These are phyloP conservation scores for Drosophila mettleri DNA, from an alignment of 2,888 invertebrate species.

Conservation along the genomic window DNA sequence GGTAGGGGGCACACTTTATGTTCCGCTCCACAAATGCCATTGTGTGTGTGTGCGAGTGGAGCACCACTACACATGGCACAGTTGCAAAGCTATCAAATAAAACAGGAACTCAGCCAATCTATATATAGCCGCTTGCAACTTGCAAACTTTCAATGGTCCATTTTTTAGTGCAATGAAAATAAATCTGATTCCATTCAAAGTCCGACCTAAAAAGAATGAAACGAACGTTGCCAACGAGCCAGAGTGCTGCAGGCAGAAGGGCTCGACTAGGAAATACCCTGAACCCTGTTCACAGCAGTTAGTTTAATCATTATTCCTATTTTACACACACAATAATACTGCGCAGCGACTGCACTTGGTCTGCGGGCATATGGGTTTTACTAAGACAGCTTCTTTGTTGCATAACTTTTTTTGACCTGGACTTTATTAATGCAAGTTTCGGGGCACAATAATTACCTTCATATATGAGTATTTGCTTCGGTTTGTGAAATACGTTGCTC, in stretches of 20 bases:
- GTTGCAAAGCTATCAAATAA: constrained; percentile 6
- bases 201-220: neutral
- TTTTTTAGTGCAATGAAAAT: constrained; percentile 9
- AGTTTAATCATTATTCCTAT: too few relatives aligned
- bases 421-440: too few relatives aligned
- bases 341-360: too few relatives aligned
- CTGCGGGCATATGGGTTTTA: too few relatives aligned
- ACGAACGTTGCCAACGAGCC: neutral
- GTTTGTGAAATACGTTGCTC: too few relatives aligned
- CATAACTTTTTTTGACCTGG: too few relatives aligned
- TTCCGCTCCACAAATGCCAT: constrained; percentile 15
- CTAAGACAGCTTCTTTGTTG: too few relatives aligned
- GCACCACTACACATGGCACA: constrained; percentile 1
- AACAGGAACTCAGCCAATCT: neutral
- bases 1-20: neutral
- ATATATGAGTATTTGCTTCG: too few relatives aligned
- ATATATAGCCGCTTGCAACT: constrained; percentile 5
- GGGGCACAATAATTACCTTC: too few relatives aligned
- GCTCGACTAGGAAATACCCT: neutral
- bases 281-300: neutral
- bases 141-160: constrained; percentile 6
- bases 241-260: too few relatives aligned
- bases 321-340: too few relatives aligned
- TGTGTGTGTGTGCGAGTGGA: constrained; percentile 1
- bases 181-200: constrained; percentile 4